phyloP scores from a whole-genome alignment of 2,113 vertebrate species.

The Indicator maculatus region DNA sequence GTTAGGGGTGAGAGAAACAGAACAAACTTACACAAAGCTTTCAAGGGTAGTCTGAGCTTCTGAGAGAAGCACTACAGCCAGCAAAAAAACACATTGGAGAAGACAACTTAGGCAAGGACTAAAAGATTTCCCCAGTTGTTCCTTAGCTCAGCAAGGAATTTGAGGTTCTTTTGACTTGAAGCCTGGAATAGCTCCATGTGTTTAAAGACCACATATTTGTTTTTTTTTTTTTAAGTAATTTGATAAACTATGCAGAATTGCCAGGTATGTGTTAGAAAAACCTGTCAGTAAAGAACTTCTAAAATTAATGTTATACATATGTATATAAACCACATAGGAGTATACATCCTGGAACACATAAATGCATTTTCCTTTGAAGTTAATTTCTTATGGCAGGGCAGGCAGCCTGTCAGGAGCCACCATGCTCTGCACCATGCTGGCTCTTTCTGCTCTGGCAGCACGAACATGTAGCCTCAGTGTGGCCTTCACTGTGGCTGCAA shows the following conservation, averaged over 20 bases:
- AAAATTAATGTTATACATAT: not conserved
- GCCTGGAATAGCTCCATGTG: not conserved
- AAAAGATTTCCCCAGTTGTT: not conserved
- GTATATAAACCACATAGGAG: not conserved
- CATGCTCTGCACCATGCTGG: not conserved
- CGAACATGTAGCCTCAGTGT: not conserved
- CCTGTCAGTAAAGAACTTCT: constrained; percentile 7
- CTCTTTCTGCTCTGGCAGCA: not conserved
- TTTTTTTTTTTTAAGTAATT: not conserved
- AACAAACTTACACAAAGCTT: not conserved
- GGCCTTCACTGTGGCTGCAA: not conserved
- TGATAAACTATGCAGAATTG: not conserved
- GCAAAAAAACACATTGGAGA: not conserved
- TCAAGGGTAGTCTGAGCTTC: not conserved
- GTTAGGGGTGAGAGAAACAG: not conserved
- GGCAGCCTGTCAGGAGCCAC: not conserved
- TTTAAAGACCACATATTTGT: constrained; percentile 2
- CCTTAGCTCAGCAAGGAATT: not conserved
- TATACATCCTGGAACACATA: not conserved
- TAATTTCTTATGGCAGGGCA: not conserved
- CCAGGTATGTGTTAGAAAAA: not conserved
- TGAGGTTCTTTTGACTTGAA: not conserved
- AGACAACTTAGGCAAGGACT: not conserved
- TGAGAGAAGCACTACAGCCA: rapidly evolving
- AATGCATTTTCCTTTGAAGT: not conserved